Base-by-base conservation (phyloP, 2,113 vertebrate genomes). In the Aplodontia rufa region DNA sequence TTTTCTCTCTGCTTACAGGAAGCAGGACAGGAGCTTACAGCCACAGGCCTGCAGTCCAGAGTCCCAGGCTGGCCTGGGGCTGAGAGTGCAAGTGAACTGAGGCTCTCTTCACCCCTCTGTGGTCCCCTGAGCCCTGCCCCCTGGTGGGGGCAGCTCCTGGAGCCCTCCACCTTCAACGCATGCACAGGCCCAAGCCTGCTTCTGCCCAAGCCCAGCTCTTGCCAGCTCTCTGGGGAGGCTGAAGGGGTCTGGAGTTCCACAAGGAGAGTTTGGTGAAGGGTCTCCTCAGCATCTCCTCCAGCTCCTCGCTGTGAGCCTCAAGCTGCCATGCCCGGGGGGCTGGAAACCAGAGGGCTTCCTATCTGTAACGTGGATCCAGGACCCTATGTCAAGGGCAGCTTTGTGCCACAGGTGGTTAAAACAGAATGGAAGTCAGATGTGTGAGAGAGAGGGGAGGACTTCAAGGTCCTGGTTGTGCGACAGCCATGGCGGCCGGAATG, bases 231-330 rank as follows among this genome's bases (percentile, higher is more conserved):
- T 0, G 5, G 32, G 53, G 30, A 35, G 8, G 24, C 19, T 0
- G 47, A 35, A 20, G 62, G 32, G n/a, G 37, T 4, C 17, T 22
- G 62, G 47, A 10, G 13, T 5, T 26, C 0, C 42, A 26, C 1
- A 11, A 22, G 37, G 32, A 51, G 47, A 24, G 37, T 6, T 51
- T 0, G 1, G 71, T 1, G 32, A 5, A 30, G 11, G 5, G 17
- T 17, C 75, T 26, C 10, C 0, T 0, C 0, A 0, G 17, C 1
- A 1, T 9, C 26, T 40, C n/a, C 28, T 16, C 35, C 40, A 0
- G 78, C 58, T 24, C 30, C 40, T 14, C 0, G 0, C n/a, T 17
- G 0, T 16, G 1, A 4, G 0, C 19, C 0, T 5, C 40, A 2
- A 20, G 64, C 47, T 5, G n/a, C 6, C 17, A 35, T 5, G 24